Conservation (phyloP, 2,797 vertebrate species). For the Heteromormyrus szaboi region DNA sequence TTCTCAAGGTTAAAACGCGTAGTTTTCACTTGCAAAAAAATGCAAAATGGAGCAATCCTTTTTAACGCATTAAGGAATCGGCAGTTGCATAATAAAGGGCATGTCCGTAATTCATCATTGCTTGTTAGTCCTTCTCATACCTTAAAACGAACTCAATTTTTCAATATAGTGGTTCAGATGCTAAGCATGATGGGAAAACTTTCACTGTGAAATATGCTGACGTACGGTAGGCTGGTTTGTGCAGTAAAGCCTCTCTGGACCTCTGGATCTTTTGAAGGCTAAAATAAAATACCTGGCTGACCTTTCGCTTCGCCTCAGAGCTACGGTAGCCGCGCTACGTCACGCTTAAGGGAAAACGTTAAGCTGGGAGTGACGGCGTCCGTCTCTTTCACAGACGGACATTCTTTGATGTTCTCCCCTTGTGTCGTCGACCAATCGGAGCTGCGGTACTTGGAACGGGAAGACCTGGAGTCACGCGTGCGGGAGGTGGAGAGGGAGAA, state of each 20-base stretch:
- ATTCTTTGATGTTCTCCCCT: slow-evolving; percentile 3
- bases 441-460: slow-evolving; percentile 35
- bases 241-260: neutral
- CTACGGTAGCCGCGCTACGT: neutral
- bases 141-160: neutral
- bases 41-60: neutral
- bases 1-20: neutral
- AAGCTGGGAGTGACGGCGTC: neutral
- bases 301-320: neutral
- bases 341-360: neutral
- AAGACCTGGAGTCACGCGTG: slow-evolving; percentile 42
- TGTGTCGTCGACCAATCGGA: slow-evolving; percentile 29
- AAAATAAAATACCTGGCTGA: neutral
- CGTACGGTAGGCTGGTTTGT: neutral
- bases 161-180: neutral
- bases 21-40: neutral
- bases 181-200: neutral
- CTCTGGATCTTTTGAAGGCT: neutral
- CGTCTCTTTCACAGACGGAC: slow-evolving; percentile 8
- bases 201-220: neutral
- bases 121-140: neutral
- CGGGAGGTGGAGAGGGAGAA: slow-evolving; percentile 48
- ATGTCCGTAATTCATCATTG: neutral
- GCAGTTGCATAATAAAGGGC: neutral
- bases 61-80: neutral